These are phyloP conservation scores for Vireo griseus DNA, from an alignment of 2,797 vertebrate genomes.

Conservation along the genomic window DNA sequence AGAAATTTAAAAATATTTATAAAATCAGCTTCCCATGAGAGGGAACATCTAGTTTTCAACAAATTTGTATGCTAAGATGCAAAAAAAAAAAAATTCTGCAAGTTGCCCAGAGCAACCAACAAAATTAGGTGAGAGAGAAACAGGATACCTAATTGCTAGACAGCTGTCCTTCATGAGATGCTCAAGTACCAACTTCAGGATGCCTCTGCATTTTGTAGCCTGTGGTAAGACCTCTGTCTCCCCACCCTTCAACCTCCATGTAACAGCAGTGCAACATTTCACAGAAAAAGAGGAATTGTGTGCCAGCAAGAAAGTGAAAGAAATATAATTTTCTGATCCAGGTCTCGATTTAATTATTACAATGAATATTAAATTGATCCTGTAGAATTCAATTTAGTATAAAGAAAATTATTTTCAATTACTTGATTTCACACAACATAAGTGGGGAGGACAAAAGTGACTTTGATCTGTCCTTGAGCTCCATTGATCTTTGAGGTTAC, in stretches of 20 bases:
- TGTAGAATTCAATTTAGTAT: background rate
- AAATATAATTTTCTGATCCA: background rate
- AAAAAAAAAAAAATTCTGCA: background rate
- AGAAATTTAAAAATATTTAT: background rate
- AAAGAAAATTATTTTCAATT: background rate
- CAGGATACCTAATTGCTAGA: background rate
- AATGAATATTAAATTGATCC: background rate
- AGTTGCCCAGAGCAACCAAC: background rate
- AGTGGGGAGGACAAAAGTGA: background rate
- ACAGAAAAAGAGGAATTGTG: background rate
- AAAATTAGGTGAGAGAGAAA: background rate
- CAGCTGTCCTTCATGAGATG: background rate
- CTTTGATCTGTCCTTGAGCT: background rate
- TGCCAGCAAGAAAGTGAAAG: background rate
- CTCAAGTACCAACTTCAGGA: background rate
- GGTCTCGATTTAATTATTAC: background rate
- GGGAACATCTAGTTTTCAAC: background rate
- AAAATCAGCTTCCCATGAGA: background rate
- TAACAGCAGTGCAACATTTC: background rate
- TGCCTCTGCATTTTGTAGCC: background rate
- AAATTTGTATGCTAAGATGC: background rate
- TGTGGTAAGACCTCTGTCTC: background rate
- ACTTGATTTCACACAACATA: background rate
- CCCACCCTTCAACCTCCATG: background rate
- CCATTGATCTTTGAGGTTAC: background rate